Conservation (phyloP, 2,113 vertebrate species). For the Sylvilagus bachmani region DNA sequence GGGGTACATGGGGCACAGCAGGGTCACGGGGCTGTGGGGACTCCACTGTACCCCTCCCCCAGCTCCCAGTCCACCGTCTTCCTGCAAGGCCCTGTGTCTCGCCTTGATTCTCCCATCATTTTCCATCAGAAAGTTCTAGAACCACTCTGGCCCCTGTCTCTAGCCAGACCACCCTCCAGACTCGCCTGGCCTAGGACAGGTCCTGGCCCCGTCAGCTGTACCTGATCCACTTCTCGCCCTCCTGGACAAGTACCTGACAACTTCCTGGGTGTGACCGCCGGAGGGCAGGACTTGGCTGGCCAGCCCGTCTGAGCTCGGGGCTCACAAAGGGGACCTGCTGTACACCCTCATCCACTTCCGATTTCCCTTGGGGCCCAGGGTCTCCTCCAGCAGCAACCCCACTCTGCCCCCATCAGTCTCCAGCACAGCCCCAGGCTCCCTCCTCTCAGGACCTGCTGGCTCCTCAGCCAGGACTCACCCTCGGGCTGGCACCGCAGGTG, state of each 20-base stretch:
- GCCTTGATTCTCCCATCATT: no score
- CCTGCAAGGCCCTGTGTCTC: fast-evolving
- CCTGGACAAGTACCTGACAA: neutral
- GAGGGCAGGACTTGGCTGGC: neutral
- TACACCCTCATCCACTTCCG: neutral
- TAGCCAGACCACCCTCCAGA: neutral
- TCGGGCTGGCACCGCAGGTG: no score
- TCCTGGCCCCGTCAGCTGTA: fast-evolving
- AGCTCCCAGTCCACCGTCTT: neutral
- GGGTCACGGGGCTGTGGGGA: neutral
- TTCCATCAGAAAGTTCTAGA: neutral
- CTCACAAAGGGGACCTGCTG: no score
- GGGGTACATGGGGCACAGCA: neutral
- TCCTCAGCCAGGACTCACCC: neutral
- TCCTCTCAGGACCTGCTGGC: neutral
- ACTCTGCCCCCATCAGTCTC: neutral
- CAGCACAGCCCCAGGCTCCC: neutral
- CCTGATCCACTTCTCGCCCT: no score
- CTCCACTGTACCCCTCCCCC: fast-evolving
- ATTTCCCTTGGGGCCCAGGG: neutral
- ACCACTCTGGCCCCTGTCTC: neutral
- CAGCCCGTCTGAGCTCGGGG: no score
- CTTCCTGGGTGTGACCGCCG: neutral
- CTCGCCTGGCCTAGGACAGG: fast-evolving
- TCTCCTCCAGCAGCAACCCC: neutral